Base-by-base conservation (phyloP, 2,888 invertebrate genomes). In the Leptopterna dolabrata region DNA sequence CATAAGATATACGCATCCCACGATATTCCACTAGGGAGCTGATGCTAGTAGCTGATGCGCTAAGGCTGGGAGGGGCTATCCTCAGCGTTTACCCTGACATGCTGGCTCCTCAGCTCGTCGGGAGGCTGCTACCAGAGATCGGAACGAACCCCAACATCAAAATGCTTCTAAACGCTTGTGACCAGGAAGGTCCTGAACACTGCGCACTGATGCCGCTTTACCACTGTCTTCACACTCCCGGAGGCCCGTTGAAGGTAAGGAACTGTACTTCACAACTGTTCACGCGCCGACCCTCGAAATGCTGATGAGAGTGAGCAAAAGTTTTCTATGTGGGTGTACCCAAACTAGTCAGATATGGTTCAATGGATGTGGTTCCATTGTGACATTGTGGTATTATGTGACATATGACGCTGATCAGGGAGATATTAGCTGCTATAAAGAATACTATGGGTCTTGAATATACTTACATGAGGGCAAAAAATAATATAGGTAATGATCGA, bases 141-240 rank as follows among this genome's bases (percentile, higher is more conserved):
- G 96, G 96, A 0, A 93, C 94, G 0, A 96, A 96, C 92, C 94
- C 95, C 0, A 96, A 96, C 90, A 97, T 99, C 14, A 95, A 97
- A 90, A 96, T 96, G 92, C 93, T 99, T 84, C 93, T 99, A 71
- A 94, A 95, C 87, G 98, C 98, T 90, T 99, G 99, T 91, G 98
- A 99, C 91, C 94, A 94, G 27, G 95, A 96, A 91, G 99, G 99
- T 0, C 95, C 97, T 45, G 94, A 95, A 78, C 95, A 98, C 91
- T 98, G 98, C 90, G 96, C 98, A 0, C 92, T 99, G 82, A 93
- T 98, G 90, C 99, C 99, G 0, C 94, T 97, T 0, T 98, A 98
- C 92, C 99, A 99, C 91, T 99, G 98, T 91, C 93, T 99, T 89
- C 99, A 99, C 91, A 99, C 99, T 0, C 99, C 99, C n/a, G 99